Evolutionary conservation across 2,888 invertebrate species (phyloP), one percentile per base, ranked within the genome.

Genomic region (Pachycephus smyrnensis): DNA sequence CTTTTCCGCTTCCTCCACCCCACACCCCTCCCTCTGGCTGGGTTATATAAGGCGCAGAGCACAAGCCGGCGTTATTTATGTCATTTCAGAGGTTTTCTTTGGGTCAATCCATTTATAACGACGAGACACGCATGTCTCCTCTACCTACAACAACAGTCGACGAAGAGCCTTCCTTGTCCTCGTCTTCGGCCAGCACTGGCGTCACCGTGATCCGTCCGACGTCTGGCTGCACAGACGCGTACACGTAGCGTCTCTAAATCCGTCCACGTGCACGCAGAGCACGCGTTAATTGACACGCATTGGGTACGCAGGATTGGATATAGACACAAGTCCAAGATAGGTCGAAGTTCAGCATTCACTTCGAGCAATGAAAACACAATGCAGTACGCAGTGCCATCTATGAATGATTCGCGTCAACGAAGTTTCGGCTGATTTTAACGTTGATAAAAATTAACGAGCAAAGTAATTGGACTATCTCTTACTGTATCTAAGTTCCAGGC

Each of bases 21-120:
- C 2, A n/a, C n/a, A n/a, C 30, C 0, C 30, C 3, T 71, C 23
- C 1, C 55, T 2, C 23, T 55, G 55, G 2, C 55, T 55, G 23
- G 75, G 83, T 89, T 89, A 87, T 82, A 68, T 89, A 88, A 89
- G 83, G 81, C 77, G 81, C 78, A 83, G 83, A 86, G 83, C 83
- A 79, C 85, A 82, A 84, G 83, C 77, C 69, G 76, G 76, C 82
- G 86, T 89, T 87, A 90, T 91, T 91, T 88, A 87, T 89, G 89
- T 88, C 89, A 89, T 90, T 90, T 90, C 87, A 90, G 88, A 89
- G 90, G 89, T 90, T 90, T 90, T 91, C 90, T 88, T 88, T 86
- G 84, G 91, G 90, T 91, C 90, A 90, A 91, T 91, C 90, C 90
- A 86, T 89, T 91, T 91, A 87, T 87, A 86, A 86, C 83, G 84